A percentile compares a stretch with the other conserved stretches of the same genome.
Evolutionary conservation across 2,113 vertebrate genomes (phyloP).

Genomic region (Podarcis raffonei): DNA sequence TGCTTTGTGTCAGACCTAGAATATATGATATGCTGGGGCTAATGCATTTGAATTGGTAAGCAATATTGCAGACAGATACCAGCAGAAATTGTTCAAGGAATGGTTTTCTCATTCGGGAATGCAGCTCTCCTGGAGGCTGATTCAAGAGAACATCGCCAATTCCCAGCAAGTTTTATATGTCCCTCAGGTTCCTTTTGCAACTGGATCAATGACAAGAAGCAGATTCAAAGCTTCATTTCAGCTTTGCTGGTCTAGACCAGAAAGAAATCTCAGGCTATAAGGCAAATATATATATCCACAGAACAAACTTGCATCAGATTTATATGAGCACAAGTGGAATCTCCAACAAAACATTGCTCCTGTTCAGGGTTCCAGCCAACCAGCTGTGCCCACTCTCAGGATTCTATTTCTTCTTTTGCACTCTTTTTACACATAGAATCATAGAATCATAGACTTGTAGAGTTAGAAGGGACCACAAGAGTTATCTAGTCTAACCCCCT

Average conservation of each 20-base stretch:
- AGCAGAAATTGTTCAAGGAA: background rate
- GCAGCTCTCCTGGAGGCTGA: background rate
- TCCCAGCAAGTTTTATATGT: background rate
- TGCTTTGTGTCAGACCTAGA: background rate
- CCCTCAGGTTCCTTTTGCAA: background rate
- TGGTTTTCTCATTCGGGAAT: background rate
- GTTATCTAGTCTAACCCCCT: no score
- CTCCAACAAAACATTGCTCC: no score
- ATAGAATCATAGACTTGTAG: no score
- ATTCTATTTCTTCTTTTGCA: no score
- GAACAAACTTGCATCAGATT: background rate
- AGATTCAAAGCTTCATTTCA: background rate
- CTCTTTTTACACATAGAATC: no score
- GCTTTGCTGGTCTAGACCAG: background rate
- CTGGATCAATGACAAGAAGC: background rate
- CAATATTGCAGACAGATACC: background rate
- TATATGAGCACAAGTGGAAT: background rate
- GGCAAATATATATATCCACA: background rate
- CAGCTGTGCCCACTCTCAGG: no score
- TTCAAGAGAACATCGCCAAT: no score
- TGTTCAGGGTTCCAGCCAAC: no score
- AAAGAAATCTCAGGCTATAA: background rate
- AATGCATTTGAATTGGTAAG: background rate
- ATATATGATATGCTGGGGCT: background rate
- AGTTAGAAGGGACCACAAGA: no score